phyloP scores from a whole-genome alignment of 92 coral and sea anemone genomes.

The Bergia puertoricense region DNA sequence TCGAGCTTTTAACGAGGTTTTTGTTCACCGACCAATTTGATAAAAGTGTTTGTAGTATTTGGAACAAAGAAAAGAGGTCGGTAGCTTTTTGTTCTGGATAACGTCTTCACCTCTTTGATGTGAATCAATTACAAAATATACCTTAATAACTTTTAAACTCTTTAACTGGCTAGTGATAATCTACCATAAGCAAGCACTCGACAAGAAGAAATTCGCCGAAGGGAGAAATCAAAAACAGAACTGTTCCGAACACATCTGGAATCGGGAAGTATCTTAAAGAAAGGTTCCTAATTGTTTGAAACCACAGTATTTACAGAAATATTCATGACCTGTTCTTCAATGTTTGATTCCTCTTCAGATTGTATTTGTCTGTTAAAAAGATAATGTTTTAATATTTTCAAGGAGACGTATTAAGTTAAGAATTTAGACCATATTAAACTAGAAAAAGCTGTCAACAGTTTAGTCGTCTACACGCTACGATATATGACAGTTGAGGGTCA shows the following conservation, averaged over 20 bases:
- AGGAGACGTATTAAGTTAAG: not conserved
- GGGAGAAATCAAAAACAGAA: slow-evolving; percentile 1
- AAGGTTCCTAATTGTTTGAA: not conserved
- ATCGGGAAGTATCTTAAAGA: not conserved
- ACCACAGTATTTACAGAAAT: not conserved
- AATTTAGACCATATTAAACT: slow-evolving; percentile 17
- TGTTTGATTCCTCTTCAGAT: not conserved
- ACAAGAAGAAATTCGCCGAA: slow-evolving; percentile 14
- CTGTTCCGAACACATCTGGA: not conserved
- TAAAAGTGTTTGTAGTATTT: slow-evolving; percentile 2
- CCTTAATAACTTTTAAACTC: slow-evolving; percentile 16
- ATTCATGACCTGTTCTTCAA: too few species aligned
- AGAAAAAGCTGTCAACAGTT: slow-evolving; percentile 22
- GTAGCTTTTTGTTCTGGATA: slow-evolving; percentile 25
- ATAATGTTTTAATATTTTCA: not conserved
- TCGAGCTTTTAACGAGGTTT: not conserved
- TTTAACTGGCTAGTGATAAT: slow-evolving; percentile 17
- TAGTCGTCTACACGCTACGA: not conserved
- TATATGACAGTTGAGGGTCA: not conserved
- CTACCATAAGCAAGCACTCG: not conserved
- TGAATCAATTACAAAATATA: slow-evolving; percentile 26
- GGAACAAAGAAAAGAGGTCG: not conserved
- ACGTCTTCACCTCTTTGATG: not conserved
- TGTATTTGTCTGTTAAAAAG: not conserved
- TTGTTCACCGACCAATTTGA: not conserved